A percentile compares a stretch with the other conserved stretches of the same genome.
These are phyloP conservation scores for Lordiphosa collinella DNA, from an alignment of 1,140 invertebrate species.

Conservation along the genomic window DNA sequence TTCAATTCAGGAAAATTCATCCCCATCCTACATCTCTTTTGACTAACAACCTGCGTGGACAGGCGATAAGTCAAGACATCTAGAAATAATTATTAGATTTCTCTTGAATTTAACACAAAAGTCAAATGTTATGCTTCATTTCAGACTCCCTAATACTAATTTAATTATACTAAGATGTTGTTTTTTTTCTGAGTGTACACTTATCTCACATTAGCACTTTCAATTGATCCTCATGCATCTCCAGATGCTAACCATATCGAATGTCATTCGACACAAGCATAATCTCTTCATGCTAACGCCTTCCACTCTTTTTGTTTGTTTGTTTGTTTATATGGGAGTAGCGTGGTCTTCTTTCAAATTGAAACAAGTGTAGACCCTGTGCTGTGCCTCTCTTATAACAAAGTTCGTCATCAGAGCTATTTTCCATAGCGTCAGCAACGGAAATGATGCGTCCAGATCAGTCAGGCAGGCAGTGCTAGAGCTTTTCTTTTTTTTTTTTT, in stretches of 20 bases:
- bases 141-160: no score
- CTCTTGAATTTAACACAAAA: no score
- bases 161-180: not conserved
- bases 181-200: not conserved
- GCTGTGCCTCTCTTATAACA: conserved; percentile 7
- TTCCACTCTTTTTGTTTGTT: conserved; percentile 26
- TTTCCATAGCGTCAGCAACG: conserved; percentile 62
- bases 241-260: conserved; percentile 30
- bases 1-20: no score
- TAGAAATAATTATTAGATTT: no score
- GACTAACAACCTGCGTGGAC: no score
- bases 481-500: conserved; percentile 45
- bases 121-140: no score
- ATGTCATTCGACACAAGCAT: conserved; percentile 42
- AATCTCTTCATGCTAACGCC: conserved; percentile 21
- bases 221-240: conserved; percentile 4
- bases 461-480: conserved; percentile 32
- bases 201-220: conserved; percentile 7
- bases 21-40: no score
- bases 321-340: conserved; percentile 34
- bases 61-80: no score
- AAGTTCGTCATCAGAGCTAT: conserved; percentile 25
- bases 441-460: conserved; percentile 64
- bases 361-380: conserved; percentile 33
- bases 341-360: conserved; percentile 3